Conservation (phyloP, 1,140 invertebrate genomes). For the Bombus confusus region DNA sequence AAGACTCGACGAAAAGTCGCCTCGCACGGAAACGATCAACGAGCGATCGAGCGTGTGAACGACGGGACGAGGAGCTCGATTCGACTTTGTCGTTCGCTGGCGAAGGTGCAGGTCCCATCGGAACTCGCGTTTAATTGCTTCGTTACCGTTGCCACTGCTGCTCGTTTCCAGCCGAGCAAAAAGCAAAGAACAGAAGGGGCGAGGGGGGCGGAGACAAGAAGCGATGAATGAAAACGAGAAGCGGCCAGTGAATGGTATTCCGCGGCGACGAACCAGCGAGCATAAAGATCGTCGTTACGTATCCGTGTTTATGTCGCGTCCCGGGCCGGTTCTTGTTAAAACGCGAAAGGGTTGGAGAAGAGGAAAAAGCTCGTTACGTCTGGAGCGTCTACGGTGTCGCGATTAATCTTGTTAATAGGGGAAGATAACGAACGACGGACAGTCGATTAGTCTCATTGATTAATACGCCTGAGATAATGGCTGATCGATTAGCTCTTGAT, state of each 20-base stretch:
- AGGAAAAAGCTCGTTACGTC: neutral
- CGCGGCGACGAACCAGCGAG: neutral
- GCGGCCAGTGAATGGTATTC: slow-evolving; percentile 41
- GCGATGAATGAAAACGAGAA: slow-evolving; percentile 58
- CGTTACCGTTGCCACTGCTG: neutral
- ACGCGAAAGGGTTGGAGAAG: neutral
- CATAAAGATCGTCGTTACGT: neutral
- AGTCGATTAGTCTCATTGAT: slow-evolving; percentile 17
- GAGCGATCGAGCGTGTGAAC: neutral
- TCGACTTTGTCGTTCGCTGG: neutral
- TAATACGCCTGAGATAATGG: neutral
- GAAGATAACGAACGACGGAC: slow-evolving; percentile 3
- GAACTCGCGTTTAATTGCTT: slow-evolving; percentile 36
- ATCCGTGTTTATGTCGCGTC: neutral
- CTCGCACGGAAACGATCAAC: neutral
- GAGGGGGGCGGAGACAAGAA: neutral
- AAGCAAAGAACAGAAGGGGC: neutral
- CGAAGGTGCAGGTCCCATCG: no score
- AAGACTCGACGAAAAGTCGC: neutral
- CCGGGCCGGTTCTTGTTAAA: neutral
- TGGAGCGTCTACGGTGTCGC: neutral
- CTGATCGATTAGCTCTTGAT: slow-evolving; percentile 5
- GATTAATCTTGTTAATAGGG: neutral
- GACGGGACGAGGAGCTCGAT: neutral
- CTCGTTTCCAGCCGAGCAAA: neutral